Conservation (phyloP, 2,888 invertebrate genomes). For the Hetaerina titia region DNA sequence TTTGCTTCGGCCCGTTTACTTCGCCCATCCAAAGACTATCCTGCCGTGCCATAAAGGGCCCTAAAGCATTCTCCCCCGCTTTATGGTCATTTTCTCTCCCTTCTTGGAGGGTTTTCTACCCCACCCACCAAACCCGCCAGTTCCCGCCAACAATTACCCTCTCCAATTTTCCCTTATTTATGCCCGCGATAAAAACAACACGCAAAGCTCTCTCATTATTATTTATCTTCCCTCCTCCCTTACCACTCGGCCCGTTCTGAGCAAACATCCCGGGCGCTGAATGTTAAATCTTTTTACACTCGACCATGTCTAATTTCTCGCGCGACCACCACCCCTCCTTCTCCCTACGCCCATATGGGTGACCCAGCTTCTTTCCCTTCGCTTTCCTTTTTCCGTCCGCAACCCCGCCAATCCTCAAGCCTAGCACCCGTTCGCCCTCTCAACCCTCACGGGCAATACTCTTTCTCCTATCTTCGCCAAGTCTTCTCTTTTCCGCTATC, state of each 20-base stretch:
- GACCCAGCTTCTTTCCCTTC: no score
- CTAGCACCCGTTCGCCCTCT: not conserved
- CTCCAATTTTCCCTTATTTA: constrained; percentile 8
- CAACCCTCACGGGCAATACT: not conserved
- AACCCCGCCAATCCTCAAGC: not conserved
- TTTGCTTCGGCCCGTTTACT: not conserved
- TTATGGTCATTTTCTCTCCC: constrained; percentile 14
- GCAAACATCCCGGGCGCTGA: not conserved
- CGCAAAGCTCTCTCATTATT: not conserved
- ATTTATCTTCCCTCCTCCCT: not conserved
- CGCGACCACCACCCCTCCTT: not conserved
- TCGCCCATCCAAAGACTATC: not conserved
- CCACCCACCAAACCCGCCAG: not conserved
- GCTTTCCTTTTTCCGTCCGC: not conserved
- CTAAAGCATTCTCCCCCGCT: not conserved
- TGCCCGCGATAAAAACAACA: constrained; percentile 27
- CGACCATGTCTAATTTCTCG: not conserved
- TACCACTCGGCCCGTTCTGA: not conserved
- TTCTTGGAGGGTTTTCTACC: not conserved
- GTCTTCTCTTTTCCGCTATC: not conserved
- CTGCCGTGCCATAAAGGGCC: not conserved
- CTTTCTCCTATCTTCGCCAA: not conserved
- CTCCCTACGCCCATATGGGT: no score
- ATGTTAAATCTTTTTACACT: no score
- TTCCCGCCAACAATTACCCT: constrained; percentile 9